Evolutionary conservation across 2,888 invertebrate genomes (phyloP), one percentile per base, ranked within the genome.

Genomic region (Adelphocoris suturalis): DNA sequence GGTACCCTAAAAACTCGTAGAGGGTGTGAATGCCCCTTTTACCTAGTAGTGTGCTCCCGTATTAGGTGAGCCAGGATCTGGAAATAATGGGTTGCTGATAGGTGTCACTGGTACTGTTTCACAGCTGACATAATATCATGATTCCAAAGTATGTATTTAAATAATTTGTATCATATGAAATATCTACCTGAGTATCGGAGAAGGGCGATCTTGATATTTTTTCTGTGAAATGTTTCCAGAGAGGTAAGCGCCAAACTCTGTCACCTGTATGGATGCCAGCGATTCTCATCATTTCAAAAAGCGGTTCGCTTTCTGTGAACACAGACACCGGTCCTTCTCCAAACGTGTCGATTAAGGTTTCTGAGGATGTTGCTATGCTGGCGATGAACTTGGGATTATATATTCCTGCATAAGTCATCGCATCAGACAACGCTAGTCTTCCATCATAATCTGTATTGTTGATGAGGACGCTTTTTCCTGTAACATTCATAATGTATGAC

Each of bases 371-470:
- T 0, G 97, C 97, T 91, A 97, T 94, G 92, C 97, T 97, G 4
- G 97, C 93, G 75, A 97, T 95, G 90, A 96, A 95, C 90, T 94
- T 94, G 0, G 97, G 96, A 94, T 96, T 96, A 92, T 96, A 96
- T 92, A 95, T 95, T 91, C 97, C 95, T 4, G 97, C 96, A 93
- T 97, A 97, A 80, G 96, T 95, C 88, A 98, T 93, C 28, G 97
- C 97, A 93, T 98, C 97, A 0, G 97, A 97, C 92, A 98, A 94
- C 16, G 96, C 95, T 4, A 98, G 94, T 16, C 97, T 94, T 0
- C 97, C 97, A 91, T 97, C 97, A 47, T 96, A 96, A 92, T 97
- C 96, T 0, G 97, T 97, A 86, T 96, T 95, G 92, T 97, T 95
- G 75, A 97, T 94, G 93, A 95, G 95, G 86, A 97, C 96, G 55